Evolutionary conservation across 1,140 invertebrate species (phyloP), one percentile per base, ranked within the genome.

Genomic region (Carcinoscorpius rotundicauda): DNA sequence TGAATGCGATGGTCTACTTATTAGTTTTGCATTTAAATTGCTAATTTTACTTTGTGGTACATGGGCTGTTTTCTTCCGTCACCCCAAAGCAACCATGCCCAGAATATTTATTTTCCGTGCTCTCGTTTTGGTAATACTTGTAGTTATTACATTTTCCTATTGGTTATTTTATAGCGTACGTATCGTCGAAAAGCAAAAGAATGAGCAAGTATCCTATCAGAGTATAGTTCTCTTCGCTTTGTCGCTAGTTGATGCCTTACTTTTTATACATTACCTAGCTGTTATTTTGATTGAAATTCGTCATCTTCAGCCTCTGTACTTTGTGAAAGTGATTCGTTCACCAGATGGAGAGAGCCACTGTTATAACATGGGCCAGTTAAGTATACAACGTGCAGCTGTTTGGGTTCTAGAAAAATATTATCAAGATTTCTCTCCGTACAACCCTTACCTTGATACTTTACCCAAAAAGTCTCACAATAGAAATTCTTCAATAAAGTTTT

Each of bases 151-250:
- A 65, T 94, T 97, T 80, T 87, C 93, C 10, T 97, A 93, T 79
- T 99, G 96, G 95, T 80, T 98, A 1, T 98, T 98, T 77, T 99
- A 97, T 75, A 86, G 92, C 71, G 91, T 95, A 57, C 87, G 96
- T 82, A 85, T 93, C 69, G 66, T 81, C 68, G 74, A 80, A 74
- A 72, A 76, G 68, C 60, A 62, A 9, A 61, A 73, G 49, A 64
- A 73, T 11, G 67, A 68, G 9, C 66, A 71, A 56, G 51, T 68
- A 51, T 66, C 62, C n/a, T 70, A 71, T 59, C 62, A 71, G 11
- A 69, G 66, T 51, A 82, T 97, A 71, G 92, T 97, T 3, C 85
- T 86, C 68, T 97, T 95, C 77, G 88, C 93, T n/a, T 87, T 88
- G 10, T 93, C 88, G 72, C 84, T 96, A 72, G 85, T 91, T 3